Evolutionary conservation across 2,113 vertebrate genomes (phyloP), one percentile per base, ranked within the genome.

Genomic region (Chionodraco myersi): DNA sequence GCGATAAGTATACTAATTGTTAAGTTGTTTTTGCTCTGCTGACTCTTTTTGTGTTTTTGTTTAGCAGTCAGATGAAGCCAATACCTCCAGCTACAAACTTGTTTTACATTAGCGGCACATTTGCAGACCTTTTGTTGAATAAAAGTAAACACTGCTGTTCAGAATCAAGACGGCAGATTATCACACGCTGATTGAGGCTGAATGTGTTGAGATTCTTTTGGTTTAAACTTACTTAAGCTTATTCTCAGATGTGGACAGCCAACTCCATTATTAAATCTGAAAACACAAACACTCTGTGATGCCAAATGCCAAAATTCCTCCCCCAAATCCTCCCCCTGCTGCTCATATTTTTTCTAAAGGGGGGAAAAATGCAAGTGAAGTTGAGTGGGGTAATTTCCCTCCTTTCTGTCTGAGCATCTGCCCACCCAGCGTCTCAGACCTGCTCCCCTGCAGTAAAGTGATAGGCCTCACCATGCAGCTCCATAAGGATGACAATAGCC

Each of bases 401-500:
- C 68, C 30, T 80, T 72, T 72, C 51, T 68, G 2, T 79, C 58
- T 53, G 53, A 88, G 84, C 76, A 73, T 88, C 69, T 92, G 88
- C 88, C 82, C 88, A 89, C 88, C 87, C 91, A 79, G 58, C 15
- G 15, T 69, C 67, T 66, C 73, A 63, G 26, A 52, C 69, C 48
- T 64, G 73, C 47, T 63, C 63, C 56, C 72, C 53, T n/a, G 72
- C 75, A 75, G 89, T 89, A 91, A 94, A 90, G 82, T 21, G 86
- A 93, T 91, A 85, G 88, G 80, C 80, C 91, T 87, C 76, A 56
- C 62, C 84, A 60, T 82, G 76, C 51, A 26, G 71, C 77, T 76
- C 76, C 62, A 77, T 80, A 70, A 73, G 72, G 82, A 91, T 89
- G 91, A 93, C 89, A 94, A 91, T 93, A 79, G 84, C 41, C 44